Base-by-base conservation (phyloP, 2,113 vertebrate genomes). In the Desmodus rotundus region DNA sequence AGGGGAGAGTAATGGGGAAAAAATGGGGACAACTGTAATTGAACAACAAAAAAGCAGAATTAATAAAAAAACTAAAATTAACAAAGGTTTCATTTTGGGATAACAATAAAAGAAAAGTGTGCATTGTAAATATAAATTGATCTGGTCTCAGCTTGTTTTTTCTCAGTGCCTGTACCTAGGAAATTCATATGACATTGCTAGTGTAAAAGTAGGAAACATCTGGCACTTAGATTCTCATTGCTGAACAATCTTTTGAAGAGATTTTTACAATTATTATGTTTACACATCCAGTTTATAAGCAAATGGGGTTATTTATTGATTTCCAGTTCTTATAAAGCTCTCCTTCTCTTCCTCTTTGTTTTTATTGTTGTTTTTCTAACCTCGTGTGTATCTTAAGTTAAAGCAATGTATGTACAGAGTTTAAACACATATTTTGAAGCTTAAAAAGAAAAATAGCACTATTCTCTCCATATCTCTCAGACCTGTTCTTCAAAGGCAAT, bases 311-410 rank as follows among this genome's bases (percentile, higher is more conserved):
- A n/a, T n/a, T 73, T 81, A 47, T 20, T 38, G 38, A 2, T 81
- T 74, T 8, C 41, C 31, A n/a, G 9, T 52, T 52, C 7, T 72
- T 80, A 26, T 20, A 47, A 10, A 73, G 14, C 20, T 86, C 4
- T 50, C 20, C 12, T 72, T 94, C 76, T 65, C 52, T 92, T n/a
- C n/a, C n/a, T 84, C 52, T 78, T 93, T 76, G 33, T 38, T 92
- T 85, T 82, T 61, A 70, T 54, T 90, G 87, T 96, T 67, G 5
- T 26, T 43, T 94, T 95, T 77, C 73, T 68, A 78, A 47, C 67
- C 87, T 45, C 11, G 16, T 65, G 9, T 33, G 3, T 43, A 65
- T 92, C 78, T 91, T 22, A 52, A 92, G 72, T 70, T 86, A 74
- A 61, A 92, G 56, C 41, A 56, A 50, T 43, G 47, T 41, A 19